Evolutionary conservation across 2,113 vertebrate genomes (phyloP).

Genomic region (Xenopus borealis): DNA sequence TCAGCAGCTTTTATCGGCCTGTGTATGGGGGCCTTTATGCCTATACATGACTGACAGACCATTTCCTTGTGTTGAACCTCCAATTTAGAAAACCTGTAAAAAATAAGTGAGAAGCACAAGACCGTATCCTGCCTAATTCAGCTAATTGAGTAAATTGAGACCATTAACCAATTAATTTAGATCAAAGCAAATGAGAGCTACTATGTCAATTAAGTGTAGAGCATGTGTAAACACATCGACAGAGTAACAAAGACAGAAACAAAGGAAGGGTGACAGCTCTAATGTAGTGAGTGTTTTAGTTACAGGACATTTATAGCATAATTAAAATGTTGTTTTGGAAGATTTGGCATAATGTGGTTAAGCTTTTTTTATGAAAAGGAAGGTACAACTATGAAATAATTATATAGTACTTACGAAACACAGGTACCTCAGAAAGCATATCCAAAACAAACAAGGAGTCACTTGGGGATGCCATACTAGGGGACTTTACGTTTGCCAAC

Average conservation of each 20-base stretch:
- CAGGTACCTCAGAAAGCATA: no score
- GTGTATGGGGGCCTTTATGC: not conserved
- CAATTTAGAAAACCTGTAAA: constrained; percentile 29
- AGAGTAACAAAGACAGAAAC: constrained; percentile 25
- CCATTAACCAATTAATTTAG: constrained; percentile 47
- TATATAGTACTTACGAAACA: no score
- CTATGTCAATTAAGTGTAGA: constrained; percentile 45
- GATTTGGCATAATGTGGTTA: no score
- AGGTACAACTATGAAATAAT: no score
- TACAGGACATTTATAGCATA: constrained; percentile 1
- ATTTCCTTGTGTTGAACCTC: not conserved
- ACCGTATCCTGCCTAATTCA: constrained; percentile 37
- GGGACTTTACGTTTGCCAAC: no score
- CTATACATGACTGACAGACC: constrained; percentile 27
- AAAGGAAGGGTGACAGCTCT: constrained; percentile 26
- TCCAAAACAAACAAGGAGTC: no score
- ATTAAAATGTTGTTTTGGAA: not conserved
- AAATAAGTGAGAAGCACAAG: constrained; percentile 32
- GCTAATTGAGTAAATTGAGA: constrained; percentile 45
- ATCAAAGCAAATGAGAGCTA: constrained; percentile 43
- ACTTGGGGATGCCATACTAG: no score
- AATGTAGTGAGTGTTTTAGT: constrained; percentile 7
- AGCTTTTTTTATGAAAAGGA: not conserved
- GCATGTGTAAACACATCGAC: constrained; percentile 40
- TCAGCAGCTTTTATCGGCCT: no score